phyloP scores from a whole-genome alignment of 2,888 invertebrate species.

The Leptogaster cylindrica region DNA sequence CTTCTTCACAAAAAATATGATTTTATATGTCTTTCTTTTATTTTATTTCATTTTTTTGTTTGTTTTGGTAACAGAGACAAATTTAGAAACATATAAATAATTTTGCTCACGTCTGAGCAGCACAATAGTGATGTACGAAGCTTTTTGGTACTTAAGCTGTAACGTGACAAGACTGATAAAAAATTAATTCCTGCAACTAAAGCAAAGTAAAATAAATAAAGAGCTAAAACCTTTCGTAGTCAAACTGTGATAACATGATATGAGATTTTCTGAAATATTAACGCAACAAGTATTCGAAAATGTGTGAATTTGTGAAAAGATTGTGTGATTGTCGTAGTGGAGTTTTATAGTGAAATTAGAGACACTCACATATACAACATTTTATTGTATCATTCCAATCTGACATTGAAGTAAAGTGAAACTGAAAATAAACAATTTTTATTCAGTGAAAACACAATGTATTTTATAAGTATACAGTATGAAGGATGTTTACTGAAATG shows the following conservation, averaged over 20 bases:
- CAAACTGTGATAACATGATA: slow-evolving; percentile 3
- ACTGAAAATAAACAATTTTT: no score
- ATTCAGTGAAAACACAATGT: no score
- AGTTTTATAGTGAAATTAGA: no score
- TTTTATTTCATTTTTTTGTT: no score
- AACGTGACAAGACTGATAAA: slow-evolving; percentile 36
- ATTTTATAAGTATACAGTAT: no score
- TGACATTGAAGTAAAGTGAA: no score
- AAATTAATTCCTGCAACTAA: slow-evolving; percentile 25
- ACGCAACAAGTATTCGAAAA: slow-evolving; percentile 29
- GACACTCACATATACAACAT: no score
- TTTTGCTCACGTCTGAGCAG: slow-evolving; percentile 34
- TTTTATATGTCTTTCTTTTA: no score
- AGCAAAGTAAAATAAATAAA: slow-evolving; percentile 17
- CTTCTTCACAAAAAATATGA: no score
- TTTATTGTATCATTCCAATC: no score
- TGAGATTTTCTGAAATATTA: slow-evolving; percentile 26
- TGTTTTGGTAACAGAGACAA: slow-evolving; percentile 26
- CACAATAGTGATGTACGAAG: slow-evolving; percentile 38
- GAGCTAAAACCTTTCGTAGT: slow-evolving; percentile 12
- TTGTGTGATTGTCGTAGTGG: slow-evolving; percentile 10
- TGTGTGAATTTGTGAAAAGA: slow-evolving; percentile 11
- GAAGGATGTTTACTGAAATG: no score
- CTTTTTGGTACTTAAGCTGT: slow-evolving; percentile 36
- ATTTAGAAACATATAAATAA: slow-evolving; percentile 32